Conservation (phyloP, 2,888 invertebrate genomes). For the Corbicula japonica region DNA sequence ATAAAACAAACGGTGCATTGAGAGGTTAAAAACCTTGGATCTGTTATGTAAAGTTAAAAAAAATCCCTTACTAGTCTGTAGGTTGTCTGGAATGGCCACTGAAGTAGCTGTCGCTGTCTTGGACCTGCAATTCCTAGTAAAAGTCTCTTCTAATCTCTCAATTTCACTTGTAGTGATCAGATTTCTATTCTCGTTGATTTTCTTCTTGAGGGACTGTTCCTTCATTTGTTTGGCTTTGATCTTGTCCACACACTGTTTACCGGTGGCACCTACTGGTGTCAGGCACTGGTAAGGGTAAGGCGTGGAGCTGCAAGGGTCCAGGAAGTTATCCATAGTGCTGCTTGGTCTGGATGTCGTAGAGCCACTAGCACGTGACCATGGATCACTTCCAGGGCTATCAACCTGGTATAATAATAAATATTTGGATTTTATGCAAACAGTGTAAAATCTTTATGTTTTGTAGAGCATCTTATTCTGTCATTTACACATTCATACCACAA, state of each 20-base stretch:
- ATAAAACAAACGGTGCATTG: too few species aligned
- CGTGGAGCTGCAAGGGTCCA: constrained; percentile 30
- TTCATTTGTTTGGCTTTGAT: constrained; percentile 46
- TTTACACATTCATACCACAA: too few species aligned
- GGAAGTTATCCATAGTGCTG: constrained; percentile 62
- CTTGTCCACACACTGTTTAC: constrained; percentile 60
- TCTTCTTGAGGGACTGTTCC: constrained; percentile 44
- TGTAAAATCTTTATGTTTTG: too few species aligned
- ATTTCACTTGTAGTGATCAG: constrained; percentile 58
- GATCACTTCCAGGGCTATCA: neutral
- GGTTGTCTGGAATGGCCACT: constrained; percentile 21
- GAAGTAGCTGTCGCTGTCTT: constrained; percentile 25
- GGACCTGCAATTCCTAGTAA: constrained; percentile 11
- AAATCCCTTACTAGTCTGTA: constrained; percentile 29
- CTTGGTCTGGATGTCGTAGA: constrained; percentile 4
- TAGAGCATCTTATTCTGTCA: too few species aligned
- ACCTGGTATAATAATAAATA: constrained; percentile 15
- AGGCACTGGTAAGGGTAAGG: constrained; percentile 64
- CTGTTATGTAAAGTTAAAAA: too few species aligned
- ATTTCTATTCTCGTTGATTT: constrained; percentile 50
- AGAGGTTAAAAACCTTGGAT: too few species aligned
- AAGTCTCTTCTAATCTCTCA: constrained; percentile 23
- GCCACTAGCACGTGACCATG: constrained; percentile 8
- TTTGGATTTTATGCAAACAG: too few species aligned
- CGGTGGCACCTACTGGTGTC: constrained; percentile 47